Base-by-base conservation (phyloP, 2,888 invertebrate species). In the Chrysolina oricalcia region DNA sequence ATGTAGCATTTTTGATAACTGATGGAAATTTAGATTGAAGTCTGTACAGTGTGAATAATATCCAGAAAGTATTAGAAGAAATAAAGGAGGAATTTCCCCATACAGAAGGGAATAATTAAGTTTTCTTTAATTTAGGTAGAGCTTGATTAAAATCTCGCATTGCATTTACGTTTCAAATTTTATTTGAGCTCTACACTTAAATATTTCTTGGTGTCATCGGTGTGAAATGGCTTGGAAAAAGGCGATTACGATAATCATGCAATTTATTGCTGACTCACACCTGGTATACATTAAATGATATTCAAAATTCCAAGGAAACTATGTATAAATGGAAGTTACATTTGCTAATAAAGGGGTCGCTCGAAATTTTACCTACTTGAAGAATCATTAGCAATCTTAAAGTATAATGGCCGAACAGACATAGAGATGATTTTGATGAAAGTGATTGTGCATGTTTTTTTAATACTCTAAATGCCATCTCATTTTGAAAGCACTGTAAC, bases 401-500 rank as follows among this genome's bases (percentile, higher is more conserved):
- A 74, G 56, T 74, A 70, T 46, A 41, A 66, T 59, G 10, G 8
- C 23, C 19, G 46, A 35, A n/a, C 23, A 21, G 48, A 72, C 46
- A 19, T 72, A 15, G 41, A 74, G 59, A 8, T 40, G 10, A 40
- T 40, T 40, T 40, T 40, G 40, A 40, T 40, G 40, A 40, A 10
- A 40, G 40, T 40, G 40, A 40, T 10, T 8, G 5, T 40, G 40
- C 40, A 5, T 40, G 40, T 40, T 40, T 40, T 40, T 59, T 79
- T n/a, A 21, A 53, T 80, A 15, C 50, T 79, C 17, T 74, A 73
- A 13, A 80, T 80, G 78, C 77, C 79, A 4, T 2, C 6, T 21
- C 72, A 80, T 53, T 80, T 63, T 78, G 78, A 80, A 67, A 80
- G 62, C 56, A 70, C 76, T 4, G 76, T 78, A 15, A 79, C 76